Evolutionary conservation across 92 coral and sea anemone species (phyloP).

Genomic region (Parazoanthus swiftii): DNA sequence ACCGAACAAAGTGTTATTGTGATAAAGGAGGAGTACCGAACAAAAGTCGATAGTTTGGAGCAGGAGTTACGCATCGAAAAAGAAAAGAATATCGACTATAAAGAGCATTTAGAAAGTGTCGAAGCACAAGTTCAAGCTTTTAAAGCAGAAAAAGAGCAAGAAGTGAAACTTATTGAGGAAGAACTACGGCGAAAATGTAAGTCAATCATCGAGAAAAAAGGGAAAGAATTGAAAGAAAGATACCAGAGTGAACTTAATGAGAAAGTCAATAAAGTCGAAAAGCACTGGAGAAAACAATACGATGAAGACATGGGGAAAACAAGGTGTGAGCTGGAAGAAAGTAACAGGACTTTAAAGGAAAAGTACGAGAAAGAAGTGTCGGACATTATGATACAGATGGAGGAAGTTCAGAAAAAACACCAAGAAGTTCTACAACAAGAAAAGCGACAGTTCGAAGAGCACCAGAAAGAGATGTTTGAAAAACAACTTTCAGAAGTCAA

Average conservation of each 20-base stretch:
- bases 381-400: conserved; percentile 89
- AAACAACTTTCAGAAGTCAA: conserved; percentile 80
- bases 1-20: conserved; percentile 79
- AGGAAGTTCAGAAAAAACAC: conserved; percentile 86
- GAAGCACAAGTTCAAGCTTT: conserved; percentile 87
- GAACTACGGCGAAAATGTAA: conserved; percentile 85
- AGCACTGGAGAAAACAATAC: conserved; percentile 76
- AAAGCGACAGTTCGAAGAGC: conserved; percentile 71
- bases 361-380: conserved; percentile 89
- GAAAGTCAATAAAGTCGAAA: conserved; percentile 84
- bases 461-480: conserved; percentile 82
- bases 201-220: conserved; percentile 72
- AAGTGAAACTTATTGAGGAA: conserved; percentile 78
- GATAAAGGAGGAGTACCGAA: conserved; percentile 83
- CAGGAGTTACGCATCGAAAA: conserved; percentile 78
- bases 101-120: conserved; percentile 71
- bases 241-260: conserved; percentile 92
- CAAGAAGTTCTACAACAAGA: conserved; percentile 79
- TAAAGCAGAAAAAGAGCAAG: conserved; percentile 80
- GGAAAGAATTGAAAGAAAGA: conserved; percentile 86
- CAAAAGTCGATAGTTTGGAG: conserved; percentile 76
- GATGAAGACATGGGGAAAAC: conserved; percentile 84
- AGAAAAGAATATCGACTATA: conserved; percentile 73
- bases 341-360: conserved; percentile 82
- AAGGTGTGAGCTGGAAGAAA: conserved; percentile 85